Evolutionary conservation across 2,797 vertebrate genomes (phyloP).

Genomic region (Malurus splendens): DNA sequence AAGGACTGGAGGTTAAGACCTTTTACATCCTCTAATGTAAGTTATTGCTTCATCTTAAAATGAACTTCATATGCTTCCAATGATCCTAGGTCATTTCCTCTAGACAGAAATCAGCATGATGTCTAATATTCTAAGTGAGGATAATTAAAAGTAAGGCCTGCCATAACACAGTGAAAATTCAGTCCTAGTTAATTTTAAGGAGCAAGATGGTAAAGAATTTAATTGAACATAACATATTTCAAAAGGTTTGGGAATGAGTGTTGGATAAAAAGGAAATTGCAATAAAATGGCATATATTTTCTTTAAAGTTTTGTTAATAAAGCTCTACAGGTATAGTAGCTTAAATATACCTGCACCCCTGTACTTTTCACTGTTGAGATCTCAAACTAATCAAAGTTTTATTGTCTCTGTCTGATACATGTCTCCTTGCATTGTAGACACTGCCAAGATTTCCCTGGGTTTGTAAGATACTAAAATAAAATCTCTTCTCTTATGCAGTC

Average conservation of each 20-base stretch:
- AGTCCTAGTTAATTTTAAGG: constrained; percentile 21
- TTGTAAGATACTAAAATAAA: background rate
- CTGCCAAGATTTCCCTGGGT: background rate
- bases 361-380: background rate
- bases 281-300: background rate
- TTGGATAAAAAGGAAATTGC: constrained; percentile 29
- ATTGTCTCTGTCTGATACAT: background rate
- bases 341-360: background rate
- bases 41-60: constrained; percentile 47
- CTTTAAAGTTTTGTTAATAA: constrained; percentile 8
- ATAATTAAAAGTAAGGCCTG: constrained; percentile 45
- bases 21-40: constrained; percentile 58
- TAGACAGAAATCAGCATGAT: constrained; percentile 61
- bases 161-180: constrained; percentile 18
- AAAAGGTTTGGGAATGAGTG: constrained; percentile 20
- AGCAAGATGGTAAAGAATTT: constrained; percentile 13
- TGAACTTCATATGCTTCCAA: constrained; percentile 57
- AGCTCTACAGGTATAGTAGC: background rate
- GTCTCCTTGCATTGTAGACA: background rate
- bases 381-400: background rate
- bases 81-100: constrained; percentile 60
- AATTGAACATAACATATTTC: constrained; percentile 8
- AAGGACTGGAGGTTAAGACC: constrained; percentile 55
- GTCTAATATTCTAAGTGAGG: constrained; percentile 26
- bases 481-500: background rate